Percentiles rank a stretch among this genome's conserved stretches.
These are phyloP conservation scores for Melipona bicolor DNA, from an alignment of 2,888 invertebrate genomes.

Conservation along the genomic window DNA sequence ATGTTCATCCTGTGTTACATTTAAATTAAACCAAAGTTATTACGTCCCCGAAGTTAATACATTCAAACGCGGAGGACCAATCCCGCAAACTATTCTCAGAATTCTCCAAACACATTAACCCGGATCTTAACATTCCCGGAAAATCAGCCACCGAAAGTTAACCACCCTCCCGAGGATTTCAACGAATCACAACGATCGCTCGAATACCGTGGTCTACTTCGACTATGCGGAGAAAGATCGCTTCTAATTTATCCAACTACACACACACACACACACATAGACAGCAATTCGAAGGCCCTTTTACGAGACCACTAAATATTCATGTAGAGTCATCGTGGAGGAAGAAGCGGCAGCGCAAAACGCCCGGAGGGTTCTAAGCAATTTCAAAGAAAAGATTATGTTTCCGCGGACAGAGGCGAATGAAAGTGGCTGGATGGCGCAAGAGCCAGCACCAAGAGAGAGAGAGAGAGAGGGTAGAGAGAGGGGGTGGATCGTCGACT, in stretches of 20 bases:
- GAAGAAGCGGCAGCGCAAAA: slow-evolving; percentile 29
- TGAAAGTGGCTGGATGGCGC: slow-evolving; percentile 45
- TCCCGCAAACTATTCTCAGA: background rate
- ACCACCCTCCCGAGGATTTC: background rate
- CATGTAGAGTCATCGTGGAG: slow-evolving; percentile 56
- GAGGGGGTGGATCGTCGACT: slow-evolving; percentile 4
- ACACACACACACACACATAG: background rate
- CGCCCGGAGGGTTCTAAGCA: slow-evolving; percentile 65
- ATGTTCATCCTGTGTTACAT: too few species aligned
- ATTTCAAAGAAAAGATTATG: slow-evolving; percentile 72
- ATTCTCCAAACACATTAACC: background rate
- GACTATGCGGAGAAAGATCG: background rate
- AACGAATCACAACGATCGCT: background rate
- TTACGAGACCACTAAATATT: slow-evolving; percentile 65
- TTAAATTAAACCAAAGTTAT: background rate
- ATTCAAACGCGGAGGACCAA: background rate
- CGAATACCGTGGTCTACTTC: background rate
- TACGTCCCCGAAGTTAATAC: background rate
- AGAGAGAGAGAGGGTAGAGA: too few species aligned
- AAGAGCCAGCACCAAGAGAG: background rate
- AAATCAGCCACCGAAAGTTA: background rate
- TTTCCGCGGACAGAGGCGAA: slow-evolving; percentile 64
- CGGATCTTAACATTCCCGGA: background rate
- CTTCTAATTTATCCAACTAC: slow-evolving; percentile 43
- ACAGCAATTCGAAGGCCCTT: slow-evolving; percentile 42